phyloP scores from a whole-genome alignment of 2,113 vertebrate genomes.

The Syngnathus scovelli region DNA sequence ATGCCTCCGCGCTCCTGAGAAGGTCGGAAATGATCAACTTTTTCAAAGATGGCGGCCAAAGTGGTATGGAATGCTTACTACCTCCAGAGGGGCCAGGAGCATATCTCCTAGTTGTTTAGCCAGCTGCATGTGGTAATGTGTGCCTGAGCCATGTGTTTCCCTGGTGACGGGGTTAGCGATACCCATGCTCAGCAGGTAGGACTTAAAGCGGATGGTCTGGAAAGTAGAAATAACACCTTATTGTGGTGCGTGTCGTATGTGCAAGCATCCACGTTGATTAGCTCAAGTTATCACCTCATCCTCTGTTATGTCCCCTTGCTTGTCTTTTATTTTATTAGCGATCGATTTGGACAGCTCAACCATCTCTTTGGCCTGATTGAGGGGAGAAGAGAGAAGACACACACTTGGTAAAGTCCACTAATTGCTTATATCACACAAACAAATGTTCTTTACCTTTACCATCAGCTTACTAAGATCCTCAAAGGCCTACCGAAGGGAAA shows the following conservation, averaged over 20 bases:
- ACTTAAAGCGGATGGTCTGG: constrained; percentile 94
- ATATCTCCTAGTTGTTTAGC: constrained; percentile 91
- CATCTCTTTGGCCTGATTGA: constrained; percentile 96
- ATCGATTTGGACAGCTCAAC: constrained; percentile 95
- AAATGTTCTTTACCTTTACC: constrained; percentile 82
- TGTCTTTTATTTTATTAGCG: constrained; percentile 97
- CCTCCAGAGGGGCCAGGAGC: constrained; percentile 86
- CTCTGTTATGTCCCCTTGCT: constrained; percentile 96
- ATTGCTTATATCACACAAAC: background rate
- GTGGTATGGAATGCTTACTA: constrained; percentile 65
- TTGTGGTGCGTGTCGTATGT: background rate
- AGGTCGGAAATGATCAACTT: background rate
- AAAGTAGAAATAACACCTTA: constrained; percentile 12
- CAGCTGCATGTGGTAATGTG: constrained; percentile 93
- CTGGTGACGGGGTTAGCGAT: constrained; percentile 95
- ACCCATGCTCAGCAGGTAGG: constrained; percentile 96
- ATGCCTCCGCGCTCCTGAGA: constrained; percentile 90
- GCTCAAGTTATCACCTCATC: constrained; percentile 80
- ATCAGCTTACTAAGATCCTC: constrained; percentile 97
- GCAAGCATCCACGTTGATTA: background rate
- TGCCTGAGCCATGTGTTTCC: constrained; percentile 90
- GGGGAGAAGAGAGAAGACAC: constrained; percentile 13
- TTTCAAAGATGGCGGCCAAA: background rate
- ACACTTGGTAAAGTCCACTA: background rate
- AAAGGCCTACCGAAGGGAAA: constrained; percentile 79